Evolutionary conservation across 2,888 invertebrate genomes (phyloP).

Genomic region (Iselma pallidipennis): DNA sequence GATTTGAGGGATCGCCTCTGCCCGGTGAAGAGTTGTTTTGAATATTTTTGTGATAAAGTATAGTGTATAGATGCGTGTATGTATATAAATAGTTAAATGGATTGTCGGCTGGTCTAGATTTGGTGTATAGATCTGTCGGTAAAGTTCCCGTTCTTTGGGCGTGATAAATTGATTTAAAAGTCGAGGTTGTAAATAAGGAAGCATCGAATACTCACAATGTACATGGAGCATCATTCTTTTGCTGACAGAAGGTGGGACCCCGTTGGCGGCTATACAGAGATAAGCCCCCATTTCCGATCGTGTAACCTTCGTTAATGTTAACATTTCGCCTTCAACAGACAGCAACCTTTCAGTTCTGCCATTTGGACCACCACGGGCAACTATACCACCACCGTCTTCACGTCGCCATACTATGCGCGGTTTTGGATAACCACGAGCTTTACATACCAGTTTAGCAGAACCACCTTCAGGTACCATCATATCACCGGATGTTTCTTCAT

Average conservation of each 20-base stretch:
- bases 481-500: constrained; percentile 89
- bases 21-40: background rate
- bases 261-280: constrained; percentile 86
- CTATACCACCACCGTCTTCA: constrained; percentile 83
- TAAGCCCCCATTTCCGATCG: constrained; percentile 89
- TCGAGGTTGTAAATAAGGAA: constrained; percentile 3
- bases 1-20: background rate
- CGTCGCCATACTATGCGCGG: constrained; percentile 85
- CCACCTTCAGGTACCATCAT: constrained; percentile 95
- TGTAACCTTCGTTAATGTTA: constrained; percentile 83
- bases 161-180: constrained; percentile 8
- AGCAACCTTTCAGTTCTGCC: constrained; percentile 78
- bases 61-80: background rate
- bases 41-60: background rate
- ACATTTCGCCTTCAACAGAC: constrained; percentile 77
- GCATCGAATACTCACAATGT: constrained; percentile 74
- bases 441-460: constrained; percentile 83
- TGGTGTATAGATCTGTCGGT: background rate
- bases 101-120: constrained; percentile 8
- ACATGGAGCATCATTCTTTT: constrained; percentile 90
- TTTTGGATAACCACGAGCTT: constrained; percentile 81
- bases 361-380: constrained; percentile 72
- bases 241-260: constrained; percentile 86
- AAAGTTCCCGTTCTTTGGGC: background rate
- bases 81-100: constrained; percentile 5